phyloP scores from a whole-genome alignment of 2,797 vertebrate genomes.

The Hemitrygon akajei region DNA sequence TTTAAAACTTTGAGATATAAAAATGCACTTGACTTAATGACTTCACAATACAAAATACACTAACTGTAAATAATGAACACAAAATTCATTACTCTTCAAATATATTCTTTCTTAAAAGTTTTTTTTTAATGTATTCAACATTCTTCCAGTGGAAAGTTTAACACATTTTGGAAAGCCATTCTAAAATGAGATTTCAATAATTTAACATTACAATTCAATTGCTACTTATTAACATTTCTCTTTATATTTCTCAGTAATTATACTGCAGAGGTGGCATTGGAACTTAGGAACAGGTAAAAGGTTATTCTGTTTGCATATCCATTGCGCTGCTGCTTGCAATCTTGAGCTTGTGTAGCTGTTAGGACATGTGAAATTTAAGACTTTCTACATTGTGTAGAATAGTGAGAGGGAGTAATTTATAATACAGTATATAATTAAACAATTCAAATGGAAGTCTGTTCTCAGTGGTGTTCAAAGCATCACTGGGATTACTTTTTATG shows the following conservation, averaged over 20 bases:
- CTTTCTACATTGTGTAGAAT: background rate
- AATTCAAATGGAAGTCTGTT: background rate
- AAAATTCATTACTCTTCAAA: background rate
- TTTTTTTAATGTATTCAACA: background rate
- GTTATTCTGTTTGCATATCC: background rate
- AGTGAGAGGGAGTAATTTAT: background rate
- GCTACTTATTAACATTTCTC: background rate
- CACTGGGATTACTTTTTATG: too few species aligned
- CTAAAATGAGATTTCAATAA: background rate
- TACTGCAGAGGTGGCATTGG: background rate
- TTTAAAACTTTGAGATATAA: background rate
- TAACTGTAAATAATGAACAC: too few species aligned
- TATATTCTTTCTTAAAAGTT: background rate
- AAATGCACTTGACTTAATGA: background rate
- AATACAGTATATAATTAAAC: background rate
- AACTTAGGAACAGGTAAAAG: background rate
- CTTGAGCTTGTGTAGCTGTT: background rate
- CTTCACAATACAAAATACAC: background rate
- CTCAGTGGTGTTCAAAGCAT: background rate
- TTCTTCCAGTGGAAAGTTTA: background rate
- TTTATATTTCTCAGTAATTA: background rate
- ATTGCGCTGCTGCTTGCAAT: background rate
- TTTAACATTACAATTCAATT: background rate
- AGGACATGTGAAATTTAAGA: background rate
- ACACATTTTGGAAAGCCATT: background rate